Conservation (phyloP, 2,888 invertebrate species). For the Tolmerus cingulatus region DNA sequence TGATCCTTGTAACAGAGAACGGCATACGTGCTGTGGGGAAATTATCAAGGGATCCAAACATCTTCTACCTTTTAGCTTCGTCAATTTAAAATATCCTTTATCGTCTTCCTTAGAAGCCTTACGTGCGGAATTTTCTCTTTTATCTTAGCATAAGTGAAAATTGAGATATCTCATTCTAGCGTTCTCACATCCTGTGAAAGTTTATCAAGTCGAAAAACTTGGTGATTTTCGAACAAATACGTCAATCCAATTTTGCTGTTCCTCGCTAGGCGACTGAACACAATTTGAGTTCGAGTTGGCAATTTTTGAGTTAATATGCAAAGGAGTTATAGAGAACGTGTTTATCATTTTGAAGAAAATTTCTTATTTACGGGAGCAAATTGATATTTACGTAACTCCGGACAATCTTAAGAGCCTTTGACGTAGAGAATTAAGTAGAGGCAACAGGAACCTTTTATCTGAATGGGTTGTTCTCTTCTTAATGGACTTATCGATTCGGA, state of each 20-base stretch:
- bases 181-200: background rate
- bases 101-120: background rate
- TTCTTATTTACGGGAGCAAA: background rate
- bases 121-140: background rate
- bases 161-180: background rate
- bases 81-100: background rate
- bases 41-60: background rate
- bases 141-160: background rate
- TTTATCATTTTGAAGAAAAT: background rate
- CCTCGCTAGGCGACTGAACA: background rate
- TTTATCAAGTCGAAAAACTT: background rate
- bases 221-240: background rate
- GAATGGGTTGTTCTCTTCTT: background rate
- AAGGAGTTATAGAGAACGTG: background rate
- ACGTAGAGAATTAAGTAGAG: background rate
- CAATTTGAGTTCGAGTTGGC: background rate
- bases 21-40: background rate
- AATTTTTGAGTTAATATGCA: background rate
- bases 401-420: background rate
- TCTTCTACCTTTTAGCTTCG: background rate
- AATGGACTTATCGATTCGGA: constrained; percentile 17
- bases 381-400: background rate
- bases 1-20: background rate
- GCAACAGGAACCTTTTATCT: constrained; percentile 4
- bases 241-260: background rate